A percentile compares a stretch with the other conserved stretches of the same genome.
Evolutionary conservation across 2,113 vertebrate genomes (phyloP).

Genomic region (Todiramphus chloris): DNA sequence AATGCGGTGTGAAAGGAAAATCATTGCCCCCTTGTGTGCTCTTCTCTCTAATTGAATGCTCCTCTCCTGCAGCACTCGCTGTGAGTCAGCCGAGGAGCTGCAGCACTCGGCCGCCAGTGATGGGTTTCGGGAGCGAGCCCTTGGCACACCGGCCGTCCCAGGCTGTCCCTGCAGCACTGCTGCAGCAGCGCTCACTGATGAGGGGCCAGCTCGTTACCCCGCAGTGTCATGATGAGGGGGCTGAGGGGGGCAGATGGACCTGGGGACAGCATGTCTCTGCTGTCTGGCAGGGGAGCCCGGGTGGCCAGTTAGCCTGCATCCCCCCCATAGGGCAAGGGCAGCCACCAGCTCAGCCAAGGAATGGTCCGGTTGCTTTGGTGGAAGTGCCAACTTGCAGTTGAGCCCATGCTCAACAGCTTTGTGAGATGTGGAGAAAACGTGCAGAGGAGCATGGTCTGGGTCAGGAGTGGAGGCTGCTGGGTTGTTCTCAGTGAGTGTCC

Average conservation of each 20-base stretch:
- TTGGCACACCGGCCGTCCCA: fast-evolving
- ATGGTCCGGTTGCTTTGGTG: fast-evolving
- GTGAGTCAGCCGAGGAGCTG: not conserved
- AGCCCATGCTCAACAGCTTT: not conserved
- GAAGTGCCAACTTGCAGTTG: not conserved
- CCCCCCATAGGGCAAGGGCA: fast-evolving
- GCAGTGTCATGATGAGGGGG: fast-evolving
- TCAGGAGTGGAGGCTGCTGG: not conserved
- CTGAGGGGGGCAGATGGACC: not conserved
- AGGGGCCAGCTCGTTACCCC: not conserved
- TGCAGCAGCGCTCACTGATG: fast-evolving
- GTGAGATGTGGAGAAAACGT: not conserved
- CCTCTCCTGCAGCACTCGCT: not conserved
- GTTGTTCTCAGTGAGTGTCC: not conserved
- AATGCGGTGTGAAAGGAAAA: constrained; percentile 51
- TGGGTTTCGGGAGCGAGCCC: not conserved
- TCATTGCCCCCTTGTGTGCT: constrained; percentile 44
- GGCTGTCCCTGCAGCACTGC: fast-evolving
- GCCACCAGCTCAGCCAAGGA: not conserved
- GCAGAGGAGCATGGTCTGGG: not conserved
- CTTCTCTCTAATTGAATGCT: constrained; percentile 47
- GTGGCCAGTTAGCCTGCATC: not conserved
- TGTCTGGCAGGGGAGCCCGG: not conserved
- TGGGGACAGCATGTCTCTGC: not conserved
- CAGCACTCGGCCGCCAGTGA: fast-evolving